Evolutionary conservation across 2,113 vertebrate species (phyloP), one percentile per base, ranked within the genome.

Genomic region (Gallinago media): DNA sequence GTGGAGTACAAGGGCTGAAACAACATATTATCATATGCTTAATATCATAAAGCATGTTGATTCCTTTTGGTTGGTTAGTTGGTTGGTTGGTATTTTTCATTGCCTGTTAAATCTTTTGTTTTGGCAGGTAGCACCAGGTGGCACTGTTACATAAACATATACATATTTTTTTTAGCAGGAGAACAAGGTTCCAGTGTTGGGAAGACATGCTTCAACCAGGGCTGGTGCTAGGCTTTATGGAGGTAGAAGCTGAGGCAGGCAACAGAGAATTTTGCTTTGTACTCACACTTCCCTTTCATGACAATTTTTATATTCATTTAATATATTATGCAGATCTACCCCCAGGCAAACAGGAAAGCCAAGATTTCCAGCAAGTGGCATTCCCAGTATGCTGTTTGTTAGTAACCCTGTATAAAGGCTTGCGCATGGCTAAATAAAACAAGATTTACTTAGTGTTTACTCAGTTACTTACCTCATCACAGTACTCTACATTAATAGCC

Each of bases 41-140:
- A 66, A 55, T 36, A 15, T 38, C 9, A 38, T 49, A 54, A 82
- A 88, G 49, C 3, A 61, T 6, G 10, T 62, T 79, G 31, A 61
- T 92, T 59, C 7, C 2, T 68, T 68, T 86, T 84, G 50, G 46
- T 47, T 47, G 46, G 20, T 46, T 31, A 9, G 44, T 85, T 67
- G 17, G 0, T 88, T 82, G 9, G 11, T 67, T 66, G 8, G 2
- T 44, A 38, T 91, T 59, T 65, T 38, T 78, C 42, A 56, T 56
- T 80, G 11, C 15, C 36, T 21, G 8, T 27, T 20, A 62, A 73
- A 85, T 14, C 18, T 85, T 83, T 93, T 80, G 58, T 82, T 83
- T 93, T 90, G 93, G 46, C 82, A 95, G 96, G 89, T 96, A 90
- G 96, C 96, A 96, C 88, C 94, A 97, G 96, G 96, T 97, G 93